These are phyloP conservation scores for Onthophagus taurus DNA, from an alignment of 1,140 invertebrate species.

Conservation along the genomic window DNA sequence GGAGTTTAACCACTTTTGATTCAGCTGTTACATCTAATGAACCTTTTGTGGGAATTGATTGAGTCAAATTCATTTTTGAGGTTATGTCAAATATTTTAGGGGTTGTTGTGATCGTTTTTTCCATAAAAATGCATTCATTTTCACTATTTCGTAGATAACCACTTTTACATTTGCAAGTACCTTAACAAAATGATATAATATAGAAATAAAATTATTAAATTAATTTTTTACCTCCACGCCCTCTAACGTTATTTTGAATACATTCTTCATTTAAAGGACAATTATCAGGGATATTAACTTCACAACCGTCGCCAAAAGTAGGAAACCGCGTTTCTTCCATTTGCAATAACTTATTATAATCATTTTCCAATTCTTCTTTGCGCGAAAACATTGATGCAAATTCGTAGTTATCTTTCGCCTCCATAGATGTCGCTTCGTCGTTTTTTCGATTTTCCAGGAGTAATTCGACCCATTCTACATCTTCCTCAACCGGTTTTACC, in stretches of 20 bases:
- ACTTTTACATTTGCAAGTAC: slow-evolving; percentile 57
- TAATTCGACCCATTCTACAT: slow-evolving; percentile 46
- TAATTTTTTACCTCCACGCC: slow-evolving; percentile 33
- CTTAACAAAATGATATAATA: slow-evolving; percentile 27
- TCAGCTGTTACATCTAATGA: slow-evolving; percentile 68
- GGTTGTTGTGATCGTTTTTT: slow-evolving; percentile 20
- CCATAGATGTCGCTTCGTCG: slow-evolving; percentile 19
- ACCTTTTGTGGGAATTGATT: slow-evolving; percentile 39
- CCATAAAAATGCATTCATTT: slow-evolving; percentile 35
- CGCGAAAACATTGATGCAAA: too few species aligned
- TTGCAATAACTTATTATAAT: slow-evolving; percentile 26
- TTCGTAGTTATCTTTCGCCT: too few species aligned
- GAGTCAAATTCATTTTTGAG: too few species aligned
- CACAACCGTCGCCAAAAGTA: slow-evolving; percentile 34
- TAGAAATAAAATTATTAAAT: slow-evolving; percentile 3
- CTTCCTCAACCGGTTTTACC: slow-evolving; percentile 54
- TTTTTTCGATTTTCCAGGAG: slow-evolving; percentile 32
- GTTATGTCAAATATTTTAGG: too few species aligned
- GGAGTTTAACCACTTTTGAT: slow-evolving; percentile 62
- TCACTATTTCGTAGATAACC: slow-evolving; percentile 47
- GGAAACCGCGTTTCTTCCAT: slow-evolving; percentile 25
- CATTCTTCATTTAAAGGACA: slow-evolving; percentile 59
- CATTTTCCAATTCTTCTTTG: too few species aligned
- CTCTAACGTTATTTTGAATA: slow-evolving; percentile 44
- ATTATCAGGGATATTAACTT: slow-evolving; percentile 40